phyloP scores from a whole-genome alignment of 2,888 invertebrate genomes.

The Mayetiola destructor region DNA sequence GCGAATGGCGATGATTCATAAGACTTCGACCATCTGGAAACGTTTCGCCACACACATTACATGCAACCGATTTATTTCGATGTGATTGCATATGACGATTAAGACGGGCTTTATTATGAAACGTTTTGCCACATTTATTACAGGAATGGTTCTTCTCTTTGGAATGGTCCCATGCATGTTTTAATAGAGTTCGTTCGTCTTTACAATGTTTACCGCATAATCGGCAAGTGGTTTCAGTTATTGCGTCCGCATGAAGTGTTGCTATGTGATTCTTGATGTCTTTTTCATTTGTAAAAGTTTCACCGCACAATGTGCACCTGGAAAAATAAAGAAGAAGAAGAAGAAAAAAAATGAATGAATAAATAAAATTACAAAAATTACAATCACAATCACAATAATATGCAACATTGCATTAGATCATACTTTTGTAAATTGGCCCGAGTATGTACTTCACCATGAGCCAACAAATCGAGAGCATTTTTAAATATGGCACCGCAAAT shows the following conservation, averaged over 20 bases:
- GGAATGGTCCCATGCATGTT: slow-evolving; percentile 56
- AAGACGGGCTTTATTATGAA: slow-evolving; percentile 50
- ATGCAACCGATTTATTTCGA: slow-evolving; percentile 52
- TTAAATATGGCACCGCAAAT: slow-evolving; percentile 66
- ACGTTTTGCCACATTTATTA: slow-evolving; percentile 53
- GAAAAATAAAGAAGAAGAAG: slow-evolving; percentile 7
- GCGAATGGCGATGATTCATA: slow-evolving; percentile 55
- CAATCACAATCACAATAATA: neutral
- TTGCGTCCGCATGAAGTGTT: slow-evolving; percentile 42
- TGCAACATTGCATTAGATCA: slow-evolving; percentile 13
- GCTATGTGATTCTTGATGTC: slow-evolving; percentile 49
- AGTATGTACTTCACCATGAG: slow-evolving; percentile 66
- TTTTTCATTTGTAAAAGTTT: slow-evolving; percentile 45
- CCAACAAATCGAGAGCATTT: slow-evolving; percentile 59
- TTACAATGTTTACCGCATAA: slow-evolving; percentile 54
- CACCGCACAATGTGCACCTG: slow-evolving; percentile 50
- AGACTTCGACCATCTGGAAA: slow-evolving; percentile 54
- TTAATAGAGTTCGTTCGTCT: slow-evolving; percentile 48
- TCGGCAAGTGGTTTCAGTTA: slow-evolving; percentile 50
- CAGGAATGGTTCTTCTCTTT: slow-evolving; percentile 48
- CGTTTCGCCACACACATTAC: slow-evolving; percentile 54
- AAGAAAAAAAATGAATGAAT: slow-evolving; percentile 9
- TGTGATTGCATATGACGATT: slow-evolving; percentile 57
- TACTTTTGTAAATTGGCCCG: slow-evolving; percentile 41
- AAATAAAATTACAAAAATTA: neutral